Evolutionary conservation across 2,888 invertebrate species (phyloP), one percentile per base, ranked within the genome.

Genomic region (Cyrtodaria siliqua): DNA sequence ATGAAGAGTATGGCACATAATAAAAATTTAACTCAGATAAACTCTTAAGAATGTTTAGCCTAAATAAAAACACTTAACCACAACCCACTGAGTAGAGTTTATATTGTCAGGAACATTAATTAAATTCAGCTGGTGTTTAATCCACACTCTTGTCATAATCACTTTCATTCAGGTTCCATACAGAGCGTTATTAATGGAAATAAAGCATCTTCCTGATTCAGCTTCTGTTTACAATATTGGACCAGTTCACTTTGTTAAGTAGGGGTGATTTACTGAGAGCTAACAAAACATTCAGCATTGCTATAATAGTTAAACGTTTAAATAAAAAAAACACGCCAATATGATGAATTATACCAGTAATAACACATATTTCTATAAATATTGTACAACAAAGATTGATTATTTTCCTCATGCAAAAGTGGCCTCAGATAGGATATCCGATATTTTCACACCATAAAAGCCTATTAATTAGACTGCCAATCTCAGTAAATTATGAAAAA

Each of bases 41-140:
- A n/a, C n/a, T n/a, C n/a, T n/a, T n/a, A n/a, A n/a, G n/a, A n/a
- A n/a, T n/a, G n/a, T 64, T 16, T 27, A 47, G 14, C 23, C 24
- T 56, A 55, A 53, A 50, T 50, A 50, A 55, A 20, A 40, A 49
- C 56, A 26, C 33, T 29, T 29, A 66, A 56, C 56, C 47, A 44
- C n/a, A 18, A 20, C 56, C 40, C 29, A 55, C 64, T 55, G 38
- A 33, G 33, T 33, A 33, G 6, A 33, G 33, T 33, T 33, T 33
- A 33, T 33, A 12, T 33, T 33, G 33, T 33, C 33, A 27, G 38
- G 55, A 55, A 55, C 53, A 24, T 55, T 70, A 76, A 76, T 76
- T 76, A 76, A 76, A 76, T 52, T 76, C 70, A 67, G 56, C 62
- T 71, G 70, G 27, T 70, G 55, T 71, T 66, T 50, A 70, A 44